Conservation (phyloP, 2,888 invertebrate species). For the Melipona beecheii region DNA sequence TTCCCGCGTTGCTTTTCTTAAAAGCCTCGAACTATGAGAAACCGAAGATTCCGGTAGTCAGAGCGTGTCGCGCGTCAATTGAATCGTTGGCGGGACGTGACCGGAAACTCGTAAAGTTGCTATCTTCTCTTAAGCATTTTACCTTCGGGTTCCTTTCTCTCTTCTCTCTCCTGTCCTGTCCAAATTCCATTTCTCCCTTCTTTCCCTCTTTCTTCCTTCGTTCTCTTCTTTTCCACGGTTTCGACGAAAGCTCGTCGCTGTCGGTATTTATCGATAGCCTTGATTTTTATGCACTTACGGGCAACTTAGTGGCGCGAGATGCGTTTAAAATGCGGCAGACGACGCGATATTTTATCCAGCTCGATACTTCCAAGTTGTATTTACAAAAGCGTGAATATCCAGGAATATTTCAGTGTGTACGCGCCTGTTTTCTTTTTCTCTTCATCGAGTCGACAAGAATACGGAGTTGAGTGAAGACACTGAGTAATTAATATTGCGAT, state of each 20-base stretch:
- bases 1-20: conserved; percentile 46
- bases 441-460: no score
- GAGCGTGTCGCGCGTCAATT: conserved; percentile 77
- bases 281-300: not conserved
- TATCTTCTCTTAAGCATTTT: conserved; percentile 66
- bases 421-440: no score
- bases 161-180: not conserved
- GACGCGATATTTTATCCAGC: no score
- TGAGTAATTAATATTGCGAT: no score
- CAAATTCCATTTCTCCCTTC: not conserved
- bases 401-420: no score
- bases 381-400: no score
- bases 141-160: not conserved
- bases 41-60: conserved; percentile 77
- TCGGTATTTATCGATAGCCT: not conserved
- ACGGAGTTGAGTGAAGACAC: no score
- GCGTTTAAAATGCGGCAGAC: no score
- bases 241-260: not conserved
- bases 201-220: not conserved
- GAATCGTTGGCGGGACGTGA: conserved; percentile 80
- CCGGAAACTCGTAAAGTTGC: conserved; percentile 72
- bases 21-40: conserved; percentile 62
- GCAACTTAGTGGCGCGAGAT: not conserved
- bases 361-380: no score
- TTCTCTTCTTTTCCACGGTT: not conserved